phyloP scores from a whole-genome alignment of 2,113 vertebrate genomes.

The Entomyzon cyanotis region DNA sequence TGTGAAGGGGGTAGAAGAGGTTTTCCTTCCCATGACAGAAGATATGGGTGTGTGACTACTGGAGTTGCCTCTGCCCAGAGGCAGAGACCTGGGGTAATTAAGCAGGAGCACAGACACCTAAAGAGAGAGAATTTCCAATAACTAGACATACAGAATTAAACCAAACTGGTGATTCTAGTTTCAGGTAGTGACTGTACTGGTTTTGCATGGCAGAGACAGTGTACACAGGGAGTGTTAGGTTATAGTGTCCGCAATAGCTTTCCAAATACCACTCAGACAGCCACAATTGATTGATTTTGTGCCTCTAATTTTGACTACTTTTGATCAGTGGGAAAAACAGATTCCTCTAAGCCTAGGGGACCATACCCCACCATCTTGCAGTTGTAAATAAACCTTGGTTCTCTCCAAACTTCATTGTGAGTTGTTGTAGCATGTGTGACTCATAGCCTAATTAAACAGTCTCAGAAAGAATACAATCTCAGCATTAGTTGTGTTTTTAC shows the following conservation, averaged over 20 bases:
- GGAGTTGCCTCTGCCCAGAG: slow-evolving; percentile 3
- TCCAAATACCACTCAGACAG: neutral
- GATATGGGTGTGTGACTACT: neutral
- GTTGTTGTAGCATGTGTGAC: neutral
- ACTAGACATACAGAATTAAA: neutral
- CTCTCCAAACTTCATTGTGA: neutral
- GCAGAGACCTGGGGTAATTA: slow-evolving; percentile 44
- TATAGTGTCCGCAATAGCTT: neutral
- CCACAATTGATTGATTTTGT: neutral
- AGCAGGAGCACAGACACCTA: neutral
- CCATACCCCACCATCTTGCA: neutral
- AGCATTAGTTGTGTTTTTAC: neutral
- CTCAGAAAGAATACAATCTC: neutral
- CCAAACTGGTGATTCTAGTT: slow-evolving; percentile 52
- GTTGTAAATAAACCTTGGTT: neutral
- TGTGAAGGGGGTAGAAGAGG: neutral
- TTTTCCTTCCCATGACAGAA: neutral
- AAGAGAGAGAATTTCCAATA: slow-evolving; percentile 37
- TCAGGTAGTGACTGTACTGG: slow-evolving; percentile 10
- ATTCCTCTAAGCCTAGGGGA: neutral
- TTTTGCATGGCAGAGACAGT: neutral
- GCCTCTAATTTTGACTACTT: slow-evolving; percentile 5
- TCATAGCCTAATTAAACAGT: slow-evolving; percentile 14
- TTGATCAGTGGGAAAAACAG: neutral
- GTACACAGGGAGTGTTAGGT: neutral